phyloP scores from a whole-genome alignment of 2,888 invertebrate genomes.

The Macrophya alboannulata region DNA sequence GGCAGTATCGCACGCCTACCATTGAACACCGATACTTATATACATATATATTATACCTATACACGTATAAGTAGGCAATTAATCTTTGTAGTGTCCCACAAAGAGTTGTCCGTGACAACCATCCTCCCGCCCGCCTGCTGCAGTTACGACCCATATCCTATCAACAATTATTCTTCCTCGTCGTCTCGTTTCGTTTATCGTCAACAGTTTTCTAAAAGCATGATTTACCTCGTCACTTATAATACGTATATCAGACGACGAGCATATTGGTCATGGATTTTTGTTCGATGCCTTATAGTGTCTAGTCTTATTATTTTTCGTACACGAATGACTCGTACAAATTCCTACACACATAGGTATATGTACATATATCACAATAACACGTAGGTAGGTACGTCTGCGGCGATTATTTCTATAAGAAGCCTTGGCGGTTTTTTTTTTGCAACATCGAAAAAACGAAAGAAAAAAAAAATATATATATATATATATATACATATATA shows the following conservation, averaged over 20 bases:
- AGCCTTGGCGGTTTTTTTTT: constrained; percentile 3
- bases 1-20: neutral
- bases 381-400: neutral
- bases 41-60: neutral
- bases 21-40: neutral
- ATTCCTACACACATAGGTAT: neutral
- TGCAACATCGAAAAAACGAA: neutral
- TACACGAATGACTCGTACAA: neutral
- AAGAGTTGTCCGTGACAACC: constrained; percentile 42
- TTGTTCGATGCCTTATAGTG: neutral
- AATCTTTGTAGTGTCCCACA: constrained; percentile 44
- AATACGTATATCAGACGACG: neutral
- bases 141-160: neutral
- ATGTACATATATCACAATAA: neutral
- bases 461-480: neutral
- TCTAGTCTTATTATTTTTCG: constrained; percentile 3
- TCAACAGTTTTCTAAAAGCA: constrained; percentile 27
- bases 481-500: neutral
- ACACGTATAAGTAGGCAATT: constrained; percentile 41
- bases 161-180: constrained; percentile 21
- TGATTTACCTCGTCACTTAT: constrained; percentile 13
- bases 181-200: constrained; percentile 34
- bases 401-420: constrained; percentile 32
- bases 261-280: constrained; percentile 12
- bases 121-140: neutral